Conservation (phyloP, 1,140 invertebrate genomes). For the Drosophila yakuba region DNA sequence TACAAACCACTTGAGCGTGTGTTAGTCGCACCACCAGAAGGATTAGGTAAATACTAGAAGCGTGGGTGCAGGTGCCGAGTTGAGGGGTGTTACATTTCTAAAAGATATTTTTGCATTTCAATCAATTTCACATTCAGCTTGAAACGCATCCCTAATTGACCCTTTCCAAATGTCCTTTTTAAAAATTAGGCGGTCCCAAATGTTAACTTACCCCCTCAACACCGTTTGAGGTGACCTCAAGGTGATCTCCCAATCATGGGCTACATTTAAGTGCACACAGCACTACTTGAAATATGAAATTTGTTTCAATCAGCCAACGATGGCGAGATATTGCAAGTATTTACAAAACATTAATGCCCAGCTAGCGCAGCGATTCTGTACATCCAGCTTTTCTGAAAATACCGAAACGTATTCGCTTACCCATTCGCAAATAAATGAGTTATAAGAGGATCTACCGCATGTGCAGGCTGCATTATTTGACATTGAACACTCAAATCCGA, state of each 20-base stretch:
- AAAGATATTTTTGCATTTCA: background rate
- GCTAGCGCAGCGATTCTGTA: no score
- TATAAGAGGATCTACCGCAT: slow-evolving; percentile 18
- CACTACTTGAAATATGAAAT: no score
- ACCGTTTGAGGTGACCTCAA: no score
- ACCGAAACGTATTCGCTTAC: slow-evolving; percentile 5
- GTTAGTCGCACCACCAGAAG: slow-evolving; percentile 50
- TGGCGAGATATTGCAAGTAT: background rate
- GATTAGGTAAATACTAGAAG: background rate
- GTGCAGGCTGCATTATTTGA: slow-evolving; percentile 1
- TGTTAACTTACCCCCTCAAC: no score
- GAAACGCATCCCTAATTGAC: no score
- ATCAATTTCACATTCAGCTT: background rate
- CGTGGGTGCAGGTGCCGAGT: background rate
- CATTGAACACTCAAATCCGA: slow-evolving; percentile 17
- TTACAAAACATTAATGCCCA: background rate
- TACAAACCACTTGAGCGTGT: slow-evolving; percentile 82
- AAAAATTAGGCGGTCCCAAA: no score
- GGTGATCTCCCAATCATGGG: no score
- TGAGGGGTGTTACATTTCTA: background rate
- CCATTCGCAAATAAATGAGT: slow-evolving; percentile 21
- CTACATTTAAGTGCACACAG: no score
- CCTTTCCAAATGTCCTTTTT: no score
- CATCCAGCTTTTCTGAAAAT: background rate
- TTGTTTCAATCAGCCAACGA: background rate